Evolutionary conservation across 2,888 invertebrate species (phyloP).

Genomic region (Tipula lateralis): DNA sequence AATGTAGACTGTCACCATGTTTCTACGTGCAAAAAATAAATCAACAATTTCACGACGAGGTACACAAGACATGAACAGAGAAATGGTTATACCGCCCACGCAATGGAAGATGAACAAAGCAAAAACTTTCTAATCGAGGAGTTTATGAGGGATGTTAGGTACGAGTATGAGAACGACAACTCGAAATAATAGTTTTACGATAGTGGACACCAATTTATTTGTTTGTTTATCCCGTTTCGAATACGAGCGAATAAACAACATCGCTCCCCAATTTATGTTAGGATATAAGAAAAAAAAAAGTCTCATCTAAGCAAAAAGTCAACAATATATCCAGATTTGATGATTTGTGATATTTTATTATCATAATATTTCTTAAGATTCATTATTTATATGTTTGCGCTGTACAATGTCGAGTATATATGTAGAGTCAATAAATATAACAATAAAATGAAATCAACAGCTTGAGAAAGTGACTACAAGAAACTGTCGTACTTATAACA

Average conservation of each 20-base stretch:
- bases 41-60: neutral
- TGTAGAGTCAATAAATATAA: neutral
- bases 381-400: neutral
- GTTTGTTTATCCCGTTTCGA: neutral
- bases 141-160: neutral
- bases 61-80: neutral
- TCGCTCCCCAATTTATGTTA: neutral
- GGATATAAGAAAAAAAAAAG: neutral
- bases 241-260: neutral
- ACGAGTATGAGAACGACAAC: neutral
- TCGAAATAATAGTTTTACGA: neutral
- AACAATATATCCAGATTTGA: neutral
- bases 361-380: neutral
- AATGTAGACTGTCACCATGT: neutral
- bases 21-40: constrained; percentile 1
- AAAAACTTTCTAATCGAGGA: neutral
- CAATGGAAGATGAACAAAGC: neutral
- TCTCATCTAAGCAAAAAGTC: neutral
- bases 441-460: neutral
- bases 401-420: neutral
- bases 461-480: neutral
- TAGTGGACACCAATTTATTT: neutral
- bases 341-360: neutral
- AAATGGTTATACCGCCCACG: neutral
- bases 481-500: neutral